phyloP scores from a whole-genome alignment of 2,113 vertebrate genomes.

The Python bivittatus region DNA sequence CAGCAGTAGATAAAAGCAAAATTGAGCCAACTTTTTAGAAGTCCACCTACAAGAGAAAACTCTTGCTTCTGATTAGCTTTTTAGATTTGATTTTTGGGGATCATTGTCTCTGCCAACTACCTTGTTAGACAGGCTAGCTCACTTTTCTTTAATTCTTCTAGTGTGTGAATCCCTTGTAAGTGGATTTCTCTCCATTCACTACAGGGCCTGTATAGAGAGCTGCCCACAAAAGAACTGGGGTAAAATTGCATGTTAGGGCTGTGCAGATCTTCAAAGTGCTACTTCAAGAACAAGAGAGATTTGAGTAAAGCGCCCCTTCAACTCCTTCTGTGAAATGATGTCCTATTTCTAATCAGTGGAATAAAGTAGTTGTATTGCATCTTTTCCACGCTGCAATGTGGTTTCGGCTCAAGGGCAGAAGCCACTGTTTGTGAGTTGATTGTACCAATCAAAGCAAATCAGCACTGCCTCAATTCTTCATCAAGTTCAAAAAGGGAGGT shows the following conservation, averaged over 20 bases:
- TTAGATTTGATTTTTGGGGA: background rate
- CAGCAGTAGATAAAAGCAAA: background rate
- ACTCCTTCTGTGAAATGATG: too few relatives aligned
- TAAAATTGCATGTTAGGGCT: background rate
- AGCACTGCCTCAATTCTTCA: background rate
- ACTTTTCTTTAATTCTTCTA: background rate
- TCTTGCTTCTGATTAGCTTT: background rate
- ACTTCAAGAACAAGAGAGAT: background rate
- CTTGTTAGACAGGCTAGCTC: background rate
- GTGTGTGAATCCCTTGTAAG: background rate
- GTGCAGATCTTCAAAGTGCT: background rate
- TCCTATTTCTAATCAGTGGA: background rate
- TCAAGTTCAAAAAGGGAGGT: background rate
- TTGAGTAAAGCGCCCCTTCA: background rate
- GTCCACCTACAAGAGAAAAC: background rate
- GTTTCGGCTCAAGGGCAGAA: background rate
- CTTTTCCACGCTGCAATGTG: background rate
- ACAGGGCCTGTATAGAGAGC: background rate
- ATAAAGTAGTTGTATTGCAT: background rate
- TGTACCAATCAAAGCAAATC: background rate
- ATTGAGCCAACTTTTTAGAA: background rate
- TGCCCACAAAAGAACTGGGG: background rate
- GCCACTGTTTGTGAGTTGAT: background rate
- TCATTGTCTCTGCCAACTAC: background rate
- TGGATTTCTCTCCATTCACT: background rate